Evolutionary conservation across 2,113 vertebrate species (phyloP).

Genomic region (Podocnemis expansa): DNA sequence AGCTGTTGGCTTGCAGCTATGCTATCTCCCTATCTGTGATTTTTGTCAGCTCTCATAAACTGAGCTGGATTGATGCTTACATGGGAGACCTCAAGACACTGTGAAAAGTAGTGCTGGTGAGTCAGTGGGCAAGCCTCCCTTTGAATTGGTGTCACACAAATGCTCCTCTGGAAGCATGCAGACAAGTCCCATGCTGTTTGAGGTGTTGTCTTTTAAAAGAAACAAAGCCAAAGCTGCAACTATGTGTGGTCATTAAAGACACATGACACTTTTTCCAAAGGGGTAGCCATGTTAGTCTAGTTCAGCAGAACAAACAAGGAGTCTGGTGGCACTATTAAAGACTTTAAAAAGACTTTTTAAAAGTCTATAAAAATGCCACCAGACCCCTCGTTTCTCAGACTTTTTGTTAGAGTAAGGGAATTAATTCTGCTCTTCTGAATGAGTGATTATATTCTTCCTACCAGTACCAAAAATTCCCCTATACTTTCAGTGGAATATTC

Average conservation of each 20-base stretch:
- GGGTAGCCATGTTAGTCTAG: no score
- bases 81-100: neutral
- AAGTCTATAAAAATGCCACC: no score
- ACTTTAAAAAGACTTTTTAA: no score
- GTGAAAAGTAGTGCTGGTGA: neutral
- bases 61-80: neutral
- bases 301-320: no score
- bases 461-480: neutral
- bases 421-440: neutral
- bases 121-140: neutral
- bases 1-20: neutral
- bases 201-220: neutral
- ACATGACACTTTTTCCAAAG: rapidly evolving
- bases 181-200: rapidly evolving
- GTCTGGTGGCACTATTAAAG: no score
- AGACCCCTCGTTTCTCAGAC: no score
- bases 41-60: neutral
- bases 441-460: neutral
- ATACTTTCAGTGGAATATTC: neutral
- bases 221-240: neutral
- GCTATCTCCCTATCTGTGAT: neutral
- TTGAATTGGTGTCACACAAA: neutral
- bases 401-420: neutral
- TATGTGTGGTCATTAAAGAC: neutral
- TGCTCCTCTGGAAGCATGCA: neutral